phyloP scores from a whole-genome alignment of 2,113 vertebrate species.

The Morone saxatilis region DNA sequence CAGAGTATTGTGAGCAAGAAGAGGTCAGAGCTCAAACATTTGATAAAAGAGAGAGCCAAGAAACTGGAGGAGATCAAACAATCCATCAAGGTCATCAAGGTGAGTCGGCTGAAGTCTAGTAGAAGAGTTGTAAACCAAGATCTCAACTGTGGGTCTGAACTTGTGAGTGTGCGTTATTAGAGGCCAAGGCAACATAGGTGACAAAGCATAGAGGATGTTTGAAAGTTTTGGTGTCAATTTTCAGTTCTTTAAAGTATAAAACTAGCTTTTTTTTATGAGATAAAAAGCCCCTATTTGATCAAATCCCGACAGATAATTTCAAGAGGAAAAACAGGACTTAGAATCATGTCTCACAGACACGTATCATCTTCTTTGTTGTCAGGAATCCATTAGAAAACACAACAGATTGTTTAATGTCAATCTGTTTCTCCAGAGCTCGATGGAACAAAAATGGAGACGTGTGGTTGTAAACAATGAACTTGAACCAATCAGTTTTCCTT shows the following conservation, averaged over 20 bases:
- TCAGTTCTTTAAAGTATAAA: background rate
- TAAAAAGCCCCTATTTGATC: background rate
- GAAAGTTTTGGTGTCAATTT: background rate
- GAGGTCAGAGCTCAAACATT: slow-evolving; percentile 82
- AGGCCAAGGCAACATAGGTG: background rate
- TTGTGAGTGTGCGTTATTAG: background rate
- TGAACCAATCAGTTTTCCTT: too few species aligned
- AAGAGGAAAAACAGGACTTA: too few species aligned
- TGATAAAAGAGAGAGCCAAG: slow-evolving; percentile 85
- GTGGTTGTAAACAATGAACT: too few species aligned
- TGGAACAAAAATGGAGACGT: too few species aligned
- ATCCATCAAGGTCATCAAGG: slow-evolving; percentile 85
- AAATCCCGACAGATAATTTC: background rate
- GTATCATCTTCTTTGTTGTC: too few species aligned
- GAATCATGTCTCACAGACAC: too few species aligned
- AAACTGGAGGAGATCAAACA: slow-evolving; percentile 87
- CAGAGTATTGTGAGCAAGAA: slow-evolving; percentile 81
- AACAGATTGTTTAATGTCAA: too few species aligned
- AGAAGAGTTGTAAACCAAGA: background rate
- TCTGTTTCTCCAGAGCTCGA: too few species aligned
- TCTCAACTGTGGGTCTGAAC: too few species aligned
- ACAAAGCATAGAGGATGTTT: background rate
- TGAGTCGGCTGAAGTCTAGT: slow-evolving; percentile 40
- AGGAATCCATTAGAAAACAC: background rate
- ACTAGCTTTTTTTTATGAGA: background rate